A percentile compares a stretch with the other conserved stretches of the same genome.
Conservation (phyloP, 1,140 invertebrate species). For the Phenacoccus solenopsis region DNA sequence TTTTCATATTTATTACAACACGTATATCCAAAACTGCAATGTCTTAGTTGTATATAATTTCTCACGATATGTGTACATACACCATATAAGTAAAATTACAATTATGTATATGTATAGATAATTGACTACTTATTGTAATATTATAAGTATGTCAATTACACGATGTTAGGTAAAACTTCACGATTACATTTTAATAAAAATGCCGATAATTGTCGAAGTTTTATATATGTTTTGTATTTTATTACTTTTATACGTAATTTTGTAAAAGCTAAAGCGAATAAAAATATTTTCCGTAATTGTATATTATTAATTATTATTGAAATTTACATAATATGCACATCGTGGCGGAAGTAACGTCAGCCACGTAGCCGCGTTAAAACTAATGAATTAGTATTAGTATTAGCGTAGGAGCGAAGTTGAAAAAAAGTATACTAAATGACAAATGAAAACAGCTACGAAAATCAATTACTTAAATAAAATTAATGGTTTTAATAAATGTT, state of each 20-base stretch:
- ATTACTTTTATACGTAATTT: background rate
- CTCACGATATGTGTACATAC: no score
- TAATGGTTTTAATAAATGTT: conserved; percentile 3
- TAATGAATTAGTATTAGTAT: background rate
- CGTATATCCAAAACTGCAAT: no score
- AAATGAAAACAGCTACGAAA: background rate
- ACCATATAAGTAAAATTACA: background rate
- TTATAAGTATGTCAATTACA: background rate
- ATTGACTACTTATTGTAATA: background rate
- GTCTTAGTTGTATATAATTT: no score
- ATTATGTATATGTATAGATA: background rate
- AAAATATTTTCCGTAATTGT: background rate
- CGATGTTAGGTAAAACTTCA: background rate
- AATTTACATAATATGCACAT: background rate
- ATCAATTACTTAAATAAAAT: conserved; percentile 4
- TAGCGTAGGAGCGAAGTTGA: no score
- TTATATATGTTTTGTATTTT: background rate
- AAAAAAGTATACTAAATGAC: background rate
- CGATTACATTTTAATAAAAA: conserved; percentile 10
- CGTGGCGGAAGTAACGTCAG: no score
- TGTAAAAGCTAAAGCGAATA: background rate
- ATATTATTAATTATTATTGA: no score
- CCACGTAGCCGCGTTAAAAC: background rate
- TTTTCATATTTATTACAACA: no score
- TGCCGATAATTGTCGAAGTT: background rate